Evolutionary conservation across 2,888 invertebrate genomes (phyloP), one percentile per base, ranked within the genome.

Genomic region (Lutraria lutraria): DNA sequence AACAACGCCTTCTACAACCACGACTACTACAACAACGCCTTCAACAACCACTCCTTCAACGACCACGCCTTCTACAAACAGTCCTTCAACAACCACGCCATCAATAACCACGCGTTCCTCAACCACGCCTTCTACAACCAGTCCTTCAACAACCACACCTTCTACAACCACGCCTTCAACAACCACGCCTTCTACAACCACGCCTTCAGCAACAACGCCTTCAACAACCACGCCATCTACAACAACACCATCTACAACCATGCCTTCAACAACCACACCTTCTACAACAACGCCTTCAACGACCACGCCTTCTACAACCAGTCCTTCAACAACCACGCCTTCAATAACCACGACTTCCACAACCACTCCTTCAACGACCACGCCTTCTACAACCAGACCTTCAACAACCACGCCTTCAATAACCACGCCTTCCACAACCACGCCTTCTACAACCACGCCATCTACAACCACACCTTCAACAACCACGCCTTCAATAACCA

Each of bases 91-190:
- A 53, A 54, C 54, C 12, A 60, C n/a, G 16, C 21, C 81, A 43
- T 2, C 56, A n/a, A 81, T 54, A 53, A 52, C 53, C 21, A 21
- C 53, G 31, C 56, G 60, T 0, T 31, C 82, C 0, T 29, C 34
- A 16, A 63, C 82, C 15, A 29, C 82, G 3, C 53, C 81, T 19
- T 25, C 82, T 31, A 54, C 31, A 19, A 83, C 54, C 56, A n/a
- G 60, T 4, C 29, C 60, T 60, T n/a, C 82, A 2, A 31, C 52
- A n/a, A 52, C 81, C 15, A 54, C 81, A 1, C 52, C 82, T 1
- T 19, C 82, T 19, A 31, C 82, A 15, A 83, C 82, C 12, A 29
- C 82, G 12, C 29, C 83, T 29, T 34, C 63, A 13, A 83, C 60
- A 19, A 60, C 83, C n/a, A 16, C 81, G 13, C 19, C 25, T 54